Evolutionary conservation across 2,797 vertebrate genomes (phyloP).

Genomic region (Tapirus indicus): DNA sequence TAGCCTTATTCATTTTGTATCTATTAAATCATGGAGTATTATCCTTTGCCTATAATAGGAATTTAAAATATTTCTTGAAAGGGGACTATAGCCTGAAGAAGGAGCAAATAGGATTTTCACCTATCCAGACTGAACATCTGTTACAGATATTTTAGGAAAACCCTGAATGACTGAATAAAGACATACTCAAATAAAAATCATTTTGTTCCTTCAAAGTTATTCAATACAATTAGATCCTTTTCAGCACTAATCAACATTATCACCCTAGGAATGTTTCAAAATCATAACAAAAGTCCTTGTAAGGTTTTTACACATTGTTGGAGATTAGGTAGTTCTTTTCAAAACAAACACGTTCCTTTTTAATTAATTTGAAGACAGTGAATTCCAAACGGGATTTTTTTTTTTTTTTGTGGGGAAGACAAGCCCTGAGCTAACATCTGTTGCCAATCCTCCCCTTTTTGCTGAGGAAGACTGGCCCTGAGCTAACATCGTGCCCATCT

Average conservation of each 20-base stretch:
- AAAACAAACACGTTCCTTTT: slow-evolving; percentile 56
- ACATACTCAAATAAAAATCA: slow-evolving; percentile 69
- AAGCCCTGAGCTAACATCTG: too few species aligned
- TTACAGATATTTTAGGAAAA: slow-evolving; percentile 62
- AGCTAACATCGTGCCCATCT: too few species aligned
- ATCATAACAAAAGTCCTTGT: slow-evolving; percentile 28
- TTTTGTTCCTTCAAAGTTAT: slow-evolving; percentile 73
- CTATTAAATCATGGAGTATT: slow-evolving; percentile 49
- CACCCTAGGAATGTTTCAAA: slow-evolving; percentile 59
- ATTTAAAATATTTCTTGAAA: slow-evolving; percentile 54
- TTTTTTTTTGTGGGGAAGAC: too few species aligned
- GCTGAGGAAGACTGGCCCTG: too few species aligned
- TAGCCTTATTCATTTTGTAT: slow-evolving; percentile 6
- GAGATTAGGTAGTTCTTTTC: slow-evolving; percentile 65
- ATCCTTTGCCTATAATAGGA: slow-evolving; percentile 14
- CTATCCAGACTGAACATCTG: neutral
- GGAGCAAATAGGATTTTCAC: neutral
- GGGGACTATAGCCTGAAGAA: neutral
- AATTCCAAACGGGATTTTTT: slow-evolving; percentile 42
- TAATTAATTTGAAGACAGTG: slow-evolving; percentile 70
- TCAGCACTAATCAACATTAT: slow-evolving; percentile 54
- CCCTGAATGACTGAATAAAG: slow-evolving; percentile 40
- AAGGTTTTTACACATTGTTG: slow-evolving; percentile 45
- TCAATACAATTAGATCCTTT: slow-evolving; percentile 76
- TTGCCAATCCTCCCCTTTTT: too few species aligned